Evolutionary conservation across 2,888 invertebrate genomes (phyloP).

Genomic region (Lamellibrachia satsuma): DNA sequence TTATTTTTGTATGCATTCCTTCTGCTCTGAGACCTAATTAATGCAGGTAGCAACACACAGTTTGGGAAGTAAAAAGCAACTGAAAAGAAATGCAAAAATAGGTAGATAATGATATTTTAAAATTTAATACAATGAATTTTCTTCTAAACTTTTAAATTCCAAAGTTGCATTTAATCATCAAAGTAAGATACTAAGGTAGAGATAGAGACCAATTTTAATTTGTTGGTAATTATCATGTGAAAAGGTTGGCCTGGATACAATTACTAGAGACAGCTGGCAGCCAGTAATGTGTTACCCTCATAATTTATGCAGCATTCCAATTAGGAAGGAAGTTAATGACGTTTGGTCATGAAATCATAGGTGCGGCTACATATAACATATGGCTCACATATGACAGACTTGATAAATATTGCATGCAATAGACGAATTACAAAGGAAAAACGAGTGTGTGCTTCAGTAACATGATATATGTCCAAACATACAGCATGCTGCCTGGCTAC

Average conservation of each 20-base stretch:
- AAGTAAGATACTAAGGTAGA: background rate
- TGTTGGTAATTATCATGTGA: background rate
- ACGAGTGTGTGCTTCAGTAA: background rate
- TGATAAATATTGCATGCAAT: background rate
- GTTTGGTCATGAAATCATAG: background rate
- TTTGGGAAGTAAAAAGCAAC: no score
- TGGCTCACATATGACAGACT: no score
- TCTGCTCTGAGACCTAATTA: no score
- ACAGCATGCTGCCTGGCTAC: background rate
- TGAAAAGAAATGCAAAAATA: no score
- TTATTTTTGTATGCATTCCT: no score
- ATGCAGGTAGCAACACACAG: no score
- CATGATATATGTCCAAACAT: background rate
- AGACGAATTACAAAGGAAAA: background rate
- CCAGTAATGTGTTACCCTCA: background rate
- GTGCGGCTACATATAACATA: background rate
- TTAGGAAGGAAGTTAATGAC: background rate
- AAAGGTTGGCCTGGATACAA: background rate
- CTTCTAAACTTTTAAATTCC: no score
- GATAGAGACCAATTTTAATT: background rate
- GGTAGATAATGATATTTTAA: no score
- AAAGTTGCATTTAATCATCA: no score
- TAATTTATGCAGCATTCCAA: constrained; percentile 10
- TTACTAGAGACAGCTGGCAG: background rate
- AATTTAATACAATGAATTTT: no score